Conservation (phyloP, 1,140 invertebrate genomes). For the Zophobas morio region DNA sequence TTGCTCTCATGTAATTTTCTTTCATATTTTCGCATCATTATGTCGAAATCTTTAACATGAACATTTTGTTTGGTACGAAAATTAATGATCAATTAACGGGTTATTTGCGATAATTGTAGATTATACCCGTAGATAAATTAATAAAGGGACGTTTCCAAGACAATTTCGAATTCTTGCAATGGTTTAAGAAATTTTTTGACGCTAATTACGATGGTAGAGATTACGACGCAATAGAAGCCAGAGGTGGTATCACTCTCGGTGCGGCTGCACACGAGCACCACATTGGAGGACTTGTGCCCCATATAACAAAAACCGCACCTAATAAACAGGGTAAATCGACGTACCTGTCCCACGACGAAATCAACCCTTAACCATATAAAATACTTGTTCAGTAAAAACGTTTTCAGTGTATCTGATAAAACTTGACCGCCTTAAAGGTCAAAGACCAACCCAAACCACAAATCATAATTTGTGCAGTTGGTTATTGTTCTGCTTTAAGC, state of each 20-base stretch:
- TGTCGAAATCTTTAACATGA: too few relatives aligned
- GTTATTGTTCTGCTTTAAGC: too few relatives aligned
- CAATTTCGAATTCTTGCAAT: slow-evolving; percentile 99
- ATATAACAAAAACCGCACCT: slow-evolving; percentile 46
- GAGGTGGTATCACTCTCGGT: slow-evolving; percentile 83
- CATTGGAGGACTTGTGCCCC: slow-evolving; percentile 50
- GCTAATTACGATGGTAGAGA: slow-evolving; percentile 97
- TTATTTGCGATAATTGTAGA: slow-evolving; percentile 73
- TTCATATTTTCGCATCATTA: too few relatives aligned
- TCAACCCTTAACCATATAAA: slow-evolving; percentile 2
- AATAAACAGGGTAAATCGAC: slow-evolving; percentile 64
- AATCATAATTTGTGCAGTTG: too few relatives aligned
- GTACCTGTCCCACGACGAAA: slow-evolving; percentile 8
- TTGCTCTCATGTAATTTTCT: too few relatives aligned
- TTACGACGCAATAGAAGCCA: slow-evolving; percentile 92
- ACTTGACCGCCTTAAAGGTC: too few relatives aligned
- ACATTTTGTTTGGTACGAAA: too few relatives aligned
- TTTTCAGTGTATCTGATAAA: too few relatives aligned
- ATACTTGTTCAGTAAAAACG: neutral
- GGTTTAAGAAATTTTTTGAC: slow-evolving; percentile 99
- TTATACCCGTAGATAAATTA: slow-evolving; percentile 97
- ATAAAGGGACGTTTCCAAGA: slow-evolving; percentile 99
- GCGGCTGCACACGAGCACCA: slow-evolving; percentile 67
- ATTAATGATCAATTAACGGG: slow-evolving; percentile 25
- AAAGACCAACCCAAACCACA: too few relatives aligned